These are phyloP conservation scores for Leptura quadrifasciata DNA, from an alignment of 2,888 invertebrate species.

Conservation along the genomic window DNA sequence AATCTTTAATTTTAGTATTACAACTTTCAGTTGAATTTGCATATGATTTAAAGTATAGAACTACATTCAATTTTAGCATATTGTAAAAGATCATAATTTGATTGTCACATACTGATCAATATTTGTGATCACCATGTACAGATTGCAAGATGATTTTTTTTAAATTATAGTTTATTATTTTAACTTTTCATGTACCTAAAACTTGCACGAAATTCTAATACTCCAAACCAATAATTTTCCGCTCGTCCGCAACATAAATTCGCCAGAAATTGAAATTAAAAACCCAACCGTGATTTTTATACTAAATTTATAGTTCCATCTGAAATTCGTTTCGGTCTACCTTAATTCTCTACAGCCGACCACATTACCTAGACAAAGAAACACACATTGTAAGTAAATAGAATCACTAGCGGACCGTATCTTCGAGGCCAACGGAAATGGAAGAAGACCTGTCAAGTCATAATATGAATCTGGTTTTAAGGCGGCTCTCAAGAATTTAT, in stretches of 20 bases:
- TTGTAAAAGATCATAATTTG: too few species aligned
- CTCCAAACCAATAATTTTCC: too few species aligned
- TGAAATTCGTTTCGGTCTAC: slow-evolving; percentile 17
- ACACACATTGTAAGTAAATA: slow-evolving; percentile 13
- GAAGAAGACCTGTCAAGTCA: slow-evolving; percentile 46
- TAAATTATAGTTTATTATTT: too few species aligned
- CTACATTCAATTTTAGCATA: too few species aligned
- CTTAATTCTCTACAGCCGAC: background rate
- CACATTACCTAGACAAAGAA: slow-evolving; percentile 29
- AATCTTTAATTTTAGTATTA: too few species aligned
- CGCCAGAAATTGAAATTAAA: background rate
- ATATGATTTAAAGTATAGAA: too few species aligned
- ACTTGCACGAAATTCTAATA: too few species aligned
- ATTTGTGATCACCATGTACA: too few species aligned
- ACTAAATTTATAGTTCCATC: slow-evolving; percentile 1
- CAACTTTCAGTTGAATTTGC: too few species aligned
- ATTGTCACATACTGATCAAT: too few species aligned
- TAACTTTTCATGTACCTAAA: too few species aligned
- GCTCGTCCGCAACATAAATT: background rate
- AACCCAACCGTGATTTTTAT: background rate
- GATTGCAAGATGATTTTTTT: too few species aligned
- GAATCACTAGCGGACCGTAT: slow-evolving; percentile 43
- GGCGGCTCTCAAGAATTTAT: slow-evolving; percentile 25
- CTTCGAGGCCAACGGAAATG: slow-evolving; percentile 48
- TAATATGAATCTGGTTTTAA: slow-evolving; percentile 40